A percentile compares a stretch with the other conserved stretches of the same genome.
Evolutionary conservation across 1,140 invertebrate species (phyloP).

Genomic region (Bombus pyrosoma): DNA sequence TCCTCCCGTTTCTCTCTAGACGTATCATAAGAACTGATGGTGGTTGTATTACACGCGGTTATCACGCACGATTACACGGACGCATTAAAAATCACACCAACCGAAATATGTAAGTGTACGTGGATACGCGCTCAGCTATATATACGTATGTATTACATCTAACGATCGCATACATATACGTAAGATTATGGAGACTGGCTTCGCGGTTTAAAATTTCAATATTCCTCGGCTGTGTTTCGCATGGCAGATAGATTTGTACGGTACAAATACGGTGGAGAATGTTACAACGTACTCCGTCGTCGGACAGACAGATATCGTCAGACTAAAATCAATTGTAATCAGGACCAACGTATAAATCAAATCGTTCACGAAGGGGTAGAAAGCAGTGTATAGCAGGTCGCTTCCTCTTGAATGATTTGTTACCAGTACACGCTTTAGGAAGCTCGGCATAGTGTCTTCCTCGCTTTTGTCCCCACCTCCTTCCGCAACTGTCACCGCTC

Average conservation of each 20-base stretch:
- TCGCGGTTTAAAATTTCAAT: neutral
- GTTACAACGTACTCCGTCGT: neutral
- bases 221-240: neutral
- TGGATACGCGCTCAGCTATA: no score
- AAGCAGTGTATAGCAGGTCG: conserved; percentile 53
- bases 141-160: no score
- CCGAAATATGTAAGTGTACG: no score
- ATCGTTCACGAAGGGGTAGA: conserved; percentile 57
- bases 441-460: conserved; percentile 47
- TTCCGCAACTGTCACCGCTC: conserved; percentile 42
- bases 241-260: neutral
- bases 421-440: conserved; percentile 67
- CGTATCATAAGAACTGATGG: no score
- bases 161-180: no score
- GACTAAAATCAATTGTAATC: conserved; percentile 79
- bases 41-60: no score
- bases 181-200: no score
- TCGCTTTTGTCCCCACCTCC: conserved; percentile 43
- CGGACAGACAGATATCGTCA: conserved; percentile 8
- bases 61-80: no score
- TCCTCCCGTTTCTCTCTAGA: no score
- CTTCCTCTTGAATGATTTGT: conserved; percentile 75
- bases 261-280: neutral
- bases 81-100: no score
- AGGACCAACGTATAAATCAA: conserved; percentile 76